Conservation (phyloP, 64 coral and sea anemone species). For the Stylophora pistillata region DNA sequence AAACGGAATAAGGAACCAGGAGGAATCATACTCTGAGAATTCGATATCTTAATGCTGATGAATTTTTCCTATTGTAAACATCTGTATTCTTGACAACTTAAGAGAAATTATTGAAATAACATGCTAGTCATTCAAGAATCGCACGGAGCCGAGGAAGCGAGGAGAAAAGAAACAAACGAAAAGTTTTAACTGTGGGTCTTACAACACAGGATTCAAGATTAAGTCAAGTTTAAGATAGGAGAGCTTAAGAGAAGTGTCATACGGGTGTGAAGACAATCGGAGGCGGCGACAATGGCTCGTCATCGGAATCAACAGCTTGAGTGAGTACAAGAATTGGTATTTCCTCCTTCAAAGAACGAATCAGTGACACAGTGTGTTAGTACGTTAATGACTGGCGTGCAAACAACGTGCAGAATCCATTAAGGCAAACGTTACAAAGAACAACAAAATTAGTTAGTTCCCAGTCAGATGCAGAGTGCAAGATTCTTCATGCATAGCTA, state of each 20-base stretch:
- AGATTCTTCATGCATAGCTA: not conserved
- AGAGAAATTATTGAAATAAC: too few relatives aligned
- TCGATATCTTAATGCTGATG: too few relatives aligned
- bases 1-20: too few relatives aligned
- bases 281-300: slow-evolving; percentile 1
- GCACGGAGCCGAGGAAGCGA: not conserved
- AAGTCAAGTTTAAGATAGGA: not conserved
- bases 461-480: not conserved
- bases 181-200: not conserved
- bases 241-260: not conserved
- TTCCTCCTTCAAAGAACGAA: slow-evolving; percentile 33
- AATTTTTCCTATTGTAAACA: too few relatives aligned
- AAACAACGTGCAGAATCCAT: not conserved
- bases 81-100: too few relatives aligned
- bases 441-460: not conserved
- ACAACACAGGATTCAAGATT: not conserved
- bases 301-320: slow-evolving; percentile 7
- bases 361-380: not conserved
- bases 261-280: slow-evolving; percentile 2
- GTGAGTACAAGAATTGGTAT: slow-evolving; percentile 36
- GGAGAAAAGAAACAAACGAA: not conserved
- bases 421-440: not conserved
- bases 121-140: too few relatives aligned
- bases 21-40: too few relatives aligned
- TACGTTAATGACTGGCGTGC: not conserved